These are phyloP conservation scores for Podotricha telesiphe DNA, from an alignment of 2,888 invertebrate genomes.

Conservation along the genomic window DNA sequence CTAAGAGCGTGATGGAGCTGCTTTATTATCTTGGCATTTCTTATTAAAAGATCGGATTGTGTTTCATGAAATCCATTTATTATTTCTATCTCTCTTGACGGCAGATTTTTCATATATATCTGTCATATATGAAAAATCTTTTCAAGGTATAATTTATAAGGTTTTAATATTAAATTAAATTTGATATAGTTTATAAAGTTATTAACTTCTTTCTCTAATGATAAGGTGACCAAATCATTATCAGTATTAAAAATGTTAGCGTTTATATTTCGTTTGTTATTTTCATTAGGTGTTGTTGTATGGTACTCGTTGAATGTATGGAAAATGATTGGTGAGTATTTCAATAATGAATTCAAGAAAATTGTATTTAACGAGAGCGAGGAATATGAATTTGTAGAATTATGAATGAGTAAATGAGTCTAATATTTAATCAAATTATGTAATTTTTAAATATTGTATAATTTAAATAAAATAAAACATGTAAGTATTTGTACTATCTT, in stretches of 20 bases:
- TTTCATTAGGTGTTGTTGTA: conserved; percentile 86
- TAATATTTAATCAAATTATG: background rate
- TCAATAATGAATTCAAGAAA: conserved; percentile 87
- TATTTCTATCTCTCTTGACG: conserved; percentile 30
- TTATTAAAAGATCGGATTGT: conserved; percentile 24
- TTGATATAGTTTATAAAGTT: no score
- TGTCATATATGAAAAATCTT: conserved; percentile 29
- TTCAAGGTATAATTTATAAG: background rate
- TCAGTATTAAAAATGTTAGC: conserved; percentile 83
- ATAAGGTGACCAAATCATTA: no score
- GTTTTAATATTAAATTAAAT: background rate
- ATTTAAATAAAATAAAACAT: background rate
- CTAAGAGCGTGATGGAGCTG: background rate
- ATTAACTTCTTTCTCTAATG: no score
- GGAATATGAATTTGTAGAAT: conserved; percentile 48
- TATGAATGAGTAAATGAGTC: conserved; percentile 36
- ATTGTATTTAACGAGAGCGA: conserved; percentile 76
- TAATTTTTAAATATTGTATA: background rate
- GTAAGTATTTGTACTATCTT: background rate
- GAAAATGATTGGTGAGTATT: conserved; percentile 89
- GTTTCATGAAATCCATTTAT: conserved; percentile 26
- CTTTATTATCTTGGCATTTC: conserved; percentile 20
- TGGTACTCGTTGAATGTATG: conserved; percentile 89
- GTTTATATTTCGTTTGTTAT: conserved; percentile 84
- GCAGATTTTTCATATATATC: no score